Percentiles rank a stretch among this genome's conserved stretches.
Conservation (phyloP, 2,797 vertebrate species). For the Enteromius mattozi region DNA sequence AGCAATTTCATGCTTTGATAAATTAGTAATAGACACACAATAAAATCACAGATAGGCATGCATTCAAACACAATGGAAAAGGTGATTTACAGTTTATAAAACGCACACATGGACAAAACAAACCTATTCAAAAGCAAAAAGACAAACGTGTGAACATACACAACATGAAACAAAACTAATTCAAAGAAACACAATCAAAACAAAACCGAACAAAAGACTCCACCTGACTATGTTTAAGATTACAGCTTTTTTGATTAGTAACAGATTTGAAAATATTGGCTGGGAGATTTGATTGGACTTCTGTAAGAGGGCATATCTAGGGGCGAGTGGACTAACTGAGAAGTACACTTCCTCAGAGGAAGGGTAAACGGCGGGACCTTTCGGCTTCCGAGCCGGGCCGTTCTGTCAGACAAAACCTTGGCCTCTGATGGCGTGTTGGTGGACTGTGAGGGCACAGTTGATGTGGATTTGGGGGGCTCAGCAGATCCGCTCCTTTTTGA, state of each 20-base stretch:
- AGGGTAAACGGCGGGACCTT: slow-evolving; percentile 75
- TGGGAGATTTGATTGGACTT: slow-evolving; percentile 83
- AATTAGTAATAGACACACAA: slow-evolving; percentile 66
- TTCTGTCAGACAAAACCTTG: slow-evolving; percentile 68
- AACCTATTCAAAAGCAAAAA: slow-evolving; percentile 33
- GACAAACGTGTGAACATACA: slow-evolving; percentile 37
- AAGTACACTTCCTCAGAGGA: slow-evolving; percentile 77
- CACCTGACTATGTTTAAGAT: slow-evolving; percentile 31
- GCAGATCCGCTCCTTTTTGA: slow-evolving; percentile 72
- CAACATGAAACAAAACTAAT: slow-evolving; percentile 42
- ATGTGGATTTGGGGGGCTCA: slow-evolving; percentile 68
- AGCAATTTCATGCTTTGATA: slow-evolving; percentile 51
- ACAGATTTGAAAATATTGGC: slow-evolving; percentile 86
- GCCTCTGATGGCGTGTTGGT: slow-evolving; percentile 69
- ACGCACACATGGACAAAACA: slow-evolving; percentile 22
- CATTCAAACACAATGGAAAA: slow-evolving; percentile 31
- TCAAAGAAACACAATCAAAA: slow-evolving; percentile 26
- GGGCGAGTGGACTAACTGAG: slow-evolving; percentile 73
- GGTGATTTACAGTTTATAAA: slow-evolving; percentile 20
- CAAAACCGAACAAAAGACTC: slow-evolving; percentile 64
- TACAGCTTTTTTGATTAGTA: slow-evolving; percentile 67
- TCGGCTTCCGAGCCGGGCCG: slow-evolving; percentile 61
- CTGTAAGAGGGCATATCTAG: slow-evolving; percentile 83
- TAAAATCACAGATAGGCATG: slow-evolving; percentile 67
- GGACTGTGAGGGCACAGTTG: slow-evolving; percentile 67